These are phyloP conservation scores for Argentina silus DNA, from an alignment of 2,797 vertebrate species.

Conservation along the genomic window DNA sequence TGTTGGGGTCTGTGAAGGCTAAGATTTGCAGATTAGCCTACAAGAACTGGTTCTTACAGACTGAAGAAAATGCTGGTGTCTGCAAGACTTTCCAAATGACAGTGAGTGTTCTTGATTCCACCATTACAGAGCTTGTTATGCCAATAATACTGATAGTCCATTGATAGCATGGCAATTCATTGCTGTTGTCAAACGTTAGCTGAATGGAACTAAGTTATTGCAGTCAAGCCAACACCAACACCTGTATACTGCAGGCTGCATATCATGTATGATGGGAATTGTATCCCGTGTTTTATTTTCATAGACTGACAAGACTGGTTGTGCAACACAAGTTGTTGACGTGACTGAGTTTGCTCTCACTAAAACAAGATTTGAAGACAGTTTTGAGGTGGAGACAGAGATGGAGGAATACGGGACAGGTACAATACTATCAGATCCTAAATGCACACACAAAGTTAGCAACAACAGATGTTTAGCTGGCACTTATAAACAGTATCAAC, in stretches of 20 bases:
- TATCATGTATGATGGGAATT: neutral
- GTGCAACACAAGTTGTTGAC: conserved; percentile 66
- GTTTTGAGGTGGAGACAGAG: conserved; percentile 60
- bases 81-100: conserved; percentile 60
- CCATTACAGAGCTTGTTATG: neutral
- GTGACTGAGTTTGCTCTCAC: conserved; percentile 55
- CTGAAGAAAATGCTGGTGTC: fast-evolving
- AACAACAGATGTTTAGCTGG: neutral
- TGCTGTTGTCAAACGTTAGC: neutral
- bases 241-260: neutral
- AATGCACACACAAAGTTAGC: neutral
- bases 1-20: conserved; percentile 63
- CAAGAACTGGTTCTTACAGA: neutral
- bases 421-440: conserved; percentile 36
- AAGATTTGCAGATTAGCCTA: conserved; percentile 44
- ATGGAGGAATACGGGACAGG: conserved; percentile 80
- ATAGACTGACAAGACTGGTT: conserved; percentile 79
- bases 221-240: neutral
- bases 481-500: neutral
- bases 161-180: neutral
- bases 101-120: conserved; percentile 52
- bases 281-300: neutral
- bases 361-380: conserved; percentile 42
- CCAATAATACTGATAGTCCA: neutral
- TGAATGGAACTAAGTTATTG: neutral